Evolutionary conservation across 37 sponge, comb jelly and placozoan genomes (phyloP), one percentile per base, ranked within the genome.

Genomic region (Beroe forskalii): DNA sequence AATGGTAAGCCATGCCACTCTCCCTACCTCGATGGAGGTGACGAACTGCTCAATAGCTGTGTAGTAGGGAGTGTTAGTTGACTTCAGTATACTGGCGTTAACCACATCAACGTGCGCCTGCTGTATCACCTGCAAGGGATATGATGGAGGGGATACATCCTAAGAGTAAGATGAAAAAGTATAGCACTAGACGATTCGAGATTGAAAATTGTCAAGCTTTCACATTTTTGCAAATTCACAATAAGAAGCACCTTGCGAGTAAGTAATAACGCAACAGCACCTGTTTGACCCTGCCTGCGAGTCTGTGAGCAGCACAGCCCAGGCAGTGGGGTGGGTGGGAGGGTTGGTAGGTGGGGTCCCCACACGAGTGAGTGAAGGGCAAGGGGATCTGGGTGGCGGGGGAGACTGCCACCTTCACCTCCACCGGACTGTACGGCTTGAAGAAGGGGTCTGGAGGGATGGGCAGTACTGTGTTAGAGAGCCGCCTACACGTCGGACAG

Each of bases 331-430:
- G 35, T 33, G 75, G 75, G 22, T 72, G 23, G 30, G 75, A 72
- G 37, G 75, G 12, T 8, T 8, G 40, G 75, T 38, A 72, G 9
- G 40, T 19, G 2, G 31, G 31, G 40, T 72, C 75, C 4, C 12
- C 19, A 20, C 75, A 72, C 39, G 75, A 38, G 75, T 72, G 75
- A 32, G 40, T 37, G 20, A 72, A 72, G 75, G 75, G 75, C 2
- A 72, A 39, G 31, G 75, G 75, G 14, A 72, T 72, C 38, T 72
- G 75, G 39, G 75, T 72, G 4, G 75, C 75, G 3, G 75, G 75
- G 9, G 75, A 72, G 0, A 72, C 75, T 72, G 75, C 38, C 4
- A 72, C 38, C 22, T 38, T 72, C 75, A 72, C 33, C 75, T 72
- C 75, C 2, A 39, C 35, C 14, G 37, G 37, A 22, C 39, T 32